A percentile compares a stretch with the other conserved stretches of the same genome.
phyloP scores from a whole-genome alignment of 1,140 invertebrate species.

The Euborellia annulipes region DNA sequence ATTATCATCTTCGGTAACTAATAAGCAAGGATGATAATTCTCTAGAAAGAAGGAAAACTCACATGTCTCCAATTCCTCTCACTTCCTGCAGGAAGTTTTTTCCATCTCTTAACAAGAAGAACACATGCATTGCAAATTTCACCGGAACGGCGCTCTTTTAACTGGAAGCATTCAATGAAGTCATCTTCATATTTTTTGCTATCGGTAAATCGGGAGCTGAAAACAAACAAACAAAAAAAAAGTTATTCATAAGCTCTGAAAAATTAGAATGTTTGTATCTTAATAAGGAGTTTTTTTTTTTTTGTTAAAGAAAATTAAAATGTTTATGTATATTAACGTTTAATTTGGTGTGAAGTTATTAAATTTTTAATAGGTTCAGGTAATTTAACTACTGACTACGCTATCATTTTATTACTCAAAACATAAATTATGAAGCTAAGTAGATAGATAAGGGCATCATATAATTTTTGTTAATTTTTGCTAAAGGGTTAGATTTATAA shows the following conservation, averaged over 20 bases:
- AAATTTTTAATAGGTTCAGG: too few relatives aligned
- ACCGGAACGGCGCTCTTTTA: slow-evolving; percentile 56
- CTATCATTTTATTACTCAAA: too few relatives aligned
- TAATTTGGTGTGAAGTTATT: background rate
- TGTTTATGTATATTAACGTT: too few relatives aligned
- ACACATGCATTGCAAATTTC: slow-evolving; percentile 86
- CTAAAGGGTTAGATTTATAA: too few relatives aligned
- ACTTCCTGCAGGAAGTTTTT: slow-evolving; percentile 62
- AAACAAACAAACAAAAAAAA: slow-evolving; percentile 24
- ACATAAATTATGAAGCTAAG: too few relatives aligned
- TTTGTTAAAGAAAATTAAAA: background rate
- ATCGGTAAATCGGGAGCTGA: slow-evolving; percentile 69
- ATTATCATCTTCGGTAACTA: too few relatives aligned
- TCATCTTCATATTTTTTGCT: slow-evolving; percentile 75
- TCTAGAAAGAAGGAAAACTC: slow-evolving; percentile 29
- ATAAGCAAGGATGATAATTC: too few relatives aligned
- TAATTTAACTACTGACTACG: too few relatives aligned
- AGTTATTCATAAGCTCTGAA: too few relatives aligned
- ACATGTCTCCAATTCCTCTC: slow-evolving; percentile 73
- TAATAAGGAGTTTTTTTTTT: background rate
- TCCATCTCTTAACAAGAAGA: slow-evolving; percentile 68
- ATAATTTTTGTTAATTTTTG: too few relatives aligned
- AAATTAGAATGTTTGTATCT: too few relatives aligned
- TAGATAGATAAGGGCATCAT: too few relatives aligned
- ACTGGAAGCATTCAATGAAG: slow-evolving; percentile 67